Evolutionary conservation across 2,888 invertebrate genomes (phyloP).

Genomic region (Archips xylosteana): DNA sequence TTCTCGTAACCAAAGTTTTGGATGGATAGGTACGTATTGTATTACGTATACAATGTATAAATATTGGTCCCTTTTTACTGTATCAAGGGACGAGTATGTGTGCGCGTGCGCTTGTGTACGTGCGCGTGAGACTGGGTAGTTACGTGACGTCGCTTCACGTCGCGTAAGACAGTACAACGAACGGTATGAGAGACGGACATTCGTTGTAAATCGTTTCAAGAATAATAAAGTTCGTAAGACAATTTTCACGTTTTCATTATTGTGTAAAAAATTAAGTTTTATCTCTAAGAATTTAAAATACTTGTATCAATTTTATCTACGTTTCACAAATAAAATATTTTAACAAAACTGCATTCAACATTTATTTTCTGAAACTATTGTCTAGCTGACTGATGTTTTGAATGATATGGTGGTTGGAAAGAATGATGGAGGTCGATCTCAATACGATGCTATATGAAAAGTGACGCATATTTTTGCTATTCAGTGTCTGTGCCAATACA

Average conservation of each 20-base stretch:
- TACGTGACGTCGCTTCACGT: constrained; percentile 17
- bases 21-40: constrained; percentile 51
- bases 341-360: constrained; percentile 70
- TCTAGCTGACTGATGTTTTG: not conserved
- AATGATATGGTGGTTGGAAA: too few relatives aligned
- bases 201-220: constrained; percentile 65
- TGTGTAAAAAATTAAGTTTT: constrained; percentile 80
- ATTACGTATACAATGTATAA: constrained; percentile 40
- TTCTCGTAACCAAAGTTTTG: constrained; percentile 76
- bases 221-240: constrained; percentile 73
- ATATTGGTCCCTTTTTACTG: constrained; percentile 29
- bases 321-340: constrained; percentile 85
- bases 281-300: constrained; percentile 84
- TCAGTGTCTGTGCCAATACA: too few relatives aligned
- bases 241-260: constrained; percentile 82
- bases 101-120: constrained; percentile 48
- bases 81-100: constrained; percentile 10
- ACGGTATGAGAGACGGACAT: constrained; percentile 67
- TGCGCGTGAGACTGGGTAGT: constrained; percentile 70
- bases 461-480: too few relatives aligned
- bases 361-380: constrained; percentile 46
- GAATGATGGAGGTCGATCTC: too few relatives aligned
- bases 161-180: constrained; percentile 58
- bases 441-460: too few relatives aligned
- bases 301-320: constrained; percentile 86